Evolutionary conservation across 2,113 vertebrate genomes (phyloP).

Genomic region (Pterocles gutturalis): DNA sequence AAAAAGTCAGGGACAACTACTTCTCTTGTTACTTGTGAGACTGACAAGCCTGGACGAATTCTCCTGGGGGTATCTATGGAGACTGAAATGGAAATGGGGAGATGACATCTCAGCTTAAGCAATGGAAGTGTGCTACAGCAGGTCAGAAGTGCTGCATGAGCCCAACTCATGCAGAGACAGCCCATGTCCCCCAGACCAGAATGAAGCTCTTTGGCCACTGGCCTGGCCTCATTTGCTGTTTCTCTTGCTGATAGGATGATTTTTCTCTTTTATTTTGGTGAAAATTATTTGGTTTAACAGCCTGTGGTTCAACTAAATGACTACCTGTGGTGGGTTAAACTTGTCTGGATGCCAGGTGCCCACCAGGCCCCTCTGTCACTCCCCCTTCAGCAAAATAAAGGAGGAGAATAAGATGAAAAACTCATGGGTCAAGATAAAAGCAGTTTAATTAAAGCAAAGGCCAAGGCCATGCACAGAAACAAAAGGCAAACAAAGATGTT

Average conservation of each 20-base stretch:
- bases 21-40: not conserved
- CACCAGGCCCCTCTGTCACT: no score
- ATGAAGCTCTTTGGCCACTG: not conserved
- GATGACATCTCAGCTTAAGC: not conserved
- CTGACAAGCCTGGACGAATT: not conserved
- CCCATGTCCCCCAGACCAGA: not conserved
- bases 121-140: not conserved
- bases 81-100: not conserved
- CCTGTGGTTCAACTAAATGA: not conserved
- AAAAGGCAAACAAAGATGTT: no score
- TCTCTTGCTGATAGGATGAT: not conserved
- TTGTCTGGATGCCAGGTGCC: no score
- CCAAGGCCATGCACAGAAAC: no score
- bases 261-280: not conserved
- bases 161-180: rapidly evolving
- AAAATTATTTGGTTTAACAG: not conserved
- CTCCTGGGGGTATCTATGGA: not conserved
- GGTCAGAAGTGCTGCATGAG: not conserved
- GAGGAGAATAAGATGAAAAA: no score
- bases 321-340: not conserved
- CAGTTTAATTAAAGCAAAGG: no score
- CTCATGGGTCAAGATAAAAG: no score
- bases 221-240: not conserved
- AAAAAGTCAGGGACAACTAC: not conserved
- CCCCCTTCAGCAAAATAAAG: no score